These are phyloP conservation scores for Psylliodes chrysocephalus DNA, from an alignment of 2,888 invertebrate genomes.

Conservation along the genomic window DNA sequence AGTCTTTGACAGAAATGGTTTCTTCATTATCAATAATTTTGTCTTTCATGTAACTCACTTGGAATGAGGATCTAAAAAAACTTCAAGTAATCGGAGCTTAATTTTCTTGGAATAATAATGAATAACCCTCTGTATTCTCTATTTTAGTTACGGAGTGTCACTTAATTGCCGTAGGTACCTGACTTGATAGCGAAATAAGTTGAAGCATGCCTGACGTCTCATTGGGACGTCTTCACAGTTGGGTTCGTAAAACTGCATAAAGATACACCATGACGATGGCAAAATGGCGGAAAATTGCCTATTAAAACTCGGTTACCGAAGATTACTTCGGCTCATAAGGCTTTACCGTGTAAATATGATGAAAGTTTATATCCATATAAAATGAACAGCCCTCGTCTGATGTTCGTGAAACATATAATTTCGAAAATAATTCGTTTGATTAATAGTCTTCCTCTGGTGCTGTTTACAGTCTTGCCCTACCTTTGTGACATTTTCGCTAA, in stretches of 20 bases:
- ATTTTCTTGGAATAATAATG: no score
- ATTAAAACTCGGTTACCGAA: constrained; percentile 32
- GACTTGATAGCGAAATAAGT: no score
- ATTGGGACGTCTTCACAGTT: background rate
- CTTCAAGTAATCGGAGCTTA: no score
- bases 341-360: constrained; percentile 28
- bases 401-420: constrained; percentile 20
- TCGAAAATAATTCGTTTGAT: constrained; percentile 26
- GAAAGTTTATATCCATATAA: constrained; percentile 30
- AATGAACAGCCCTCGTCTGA: constrained; percentile 10
- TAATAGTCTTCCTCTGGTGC: background rate
- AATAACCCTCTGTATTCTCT: no score
- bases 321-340: constrained; percentile 21
- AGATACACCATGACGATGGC: constrained; percentile 22
- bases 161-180: no score
- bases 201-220: no score
- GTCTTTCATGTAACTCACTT: no score
- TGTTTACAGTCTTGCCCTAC: constrained; percentile 8
- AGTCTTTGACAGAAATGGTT: no score
- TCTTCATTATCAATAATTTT: no score
- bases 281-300: constrained; percentile 31
- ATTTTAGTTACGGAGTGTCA: no score
- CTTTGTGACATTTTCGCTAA: constrained; percentile 9
- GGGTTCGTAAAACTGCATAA: constrained; percentile 20
- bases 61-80: no score